A percentile compares a stretch with the other conserved stretches of the same genome.
phyloP scores from a whole-genome alignment of 2,113 vertebrate genomes.

The Mormyrus lacerda region DNA sequence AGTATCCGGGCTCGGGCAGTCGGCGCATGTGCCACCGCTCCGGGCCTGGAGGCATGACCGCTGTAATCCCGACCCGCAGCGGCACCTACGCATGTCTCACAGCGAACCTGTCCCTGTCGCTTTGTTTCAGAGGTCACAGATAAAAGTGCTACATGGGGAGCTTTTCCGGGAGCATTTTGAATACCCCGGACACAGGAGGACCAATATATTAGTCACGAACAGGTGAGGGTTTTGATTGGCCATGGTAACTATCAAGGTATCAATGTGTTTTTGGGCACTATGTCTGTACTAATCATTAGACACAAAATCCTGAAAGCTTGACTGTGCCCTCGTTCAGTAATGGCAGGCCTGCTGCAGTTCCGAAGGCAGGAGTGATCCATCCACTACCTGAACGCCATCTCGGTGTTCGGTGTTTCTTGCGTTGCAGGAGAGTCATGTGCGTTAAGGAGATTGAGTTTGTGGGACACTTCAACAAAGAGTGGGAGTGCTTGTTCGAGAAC shows the following conservation, averaged over 20 bases:
- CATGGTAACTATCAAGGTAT: background rate
- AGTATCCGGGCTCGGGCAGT: background rate
- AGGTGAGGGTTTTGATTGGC: constrained; percentile 58
- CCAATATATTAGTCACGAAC: constrained; percentile 78
- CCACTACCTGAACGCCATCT: too few relatives aligned
- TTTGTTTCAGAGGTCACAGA: constrained; percentile 71
- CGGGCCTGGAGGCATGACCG: background rate
- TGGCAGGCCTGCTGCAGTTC: background rate
- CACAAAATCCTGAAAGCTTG: constrained; percentile 31
- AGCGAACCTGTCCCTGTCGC: constrained; percentile 14
- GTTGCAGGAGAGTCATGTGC: constrained; percentile 73
- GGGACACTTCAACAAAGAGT: constrained; percentile 76
- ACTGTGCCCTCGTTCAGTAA: background rate
- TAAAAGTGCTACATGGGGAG: constrained; percentile 72
- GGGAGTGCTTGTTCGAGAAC: constrained; percentile 80
- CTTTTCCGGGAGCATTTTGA: constrained; percentile 66
- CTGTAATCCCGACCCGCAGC: background rate
- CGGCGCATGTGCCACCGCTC: background rate
- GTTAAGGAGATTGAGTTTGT: constrained; percentile 86
- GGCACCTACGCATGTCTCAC: background rate
- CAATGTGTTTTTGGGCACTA: background rate
- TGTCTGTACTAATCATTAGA: background rate
- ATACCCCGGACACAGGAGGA: constrained; percentile 62
- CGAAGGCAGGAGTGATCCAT: background rate
- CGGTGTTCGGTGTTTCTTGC: background rate